phyloP scores from a whole-genome alignment of 2,888 invertebrate genomes.

The Drosophila mulleri region DNA sequence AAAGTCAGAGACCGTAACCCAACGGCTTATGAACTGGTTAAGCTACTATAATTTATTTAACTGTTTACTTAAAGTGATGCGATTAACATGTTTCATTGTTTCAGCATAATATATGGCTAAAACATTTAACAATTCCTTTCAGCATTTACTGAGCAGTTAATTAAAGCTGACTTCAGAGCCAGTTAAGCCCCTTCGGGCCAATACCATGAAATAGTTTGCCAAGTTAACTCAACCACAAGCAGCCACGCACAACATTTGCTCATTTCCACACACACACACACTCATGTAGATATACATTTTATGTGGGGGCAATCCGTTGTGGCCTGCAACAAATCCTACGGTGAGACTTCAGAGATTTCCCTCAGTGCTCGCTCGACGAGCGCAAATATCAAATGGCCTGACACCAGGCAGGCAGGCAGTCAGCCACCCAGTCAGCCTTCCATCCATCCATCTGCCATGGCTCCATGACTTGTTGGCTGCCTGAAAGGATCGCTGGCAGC shows the following conservation, averaged over 20 bases:
- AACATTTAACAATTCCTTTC: neutral
- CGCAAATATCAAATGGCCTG: slow-evolving; percentile 49
- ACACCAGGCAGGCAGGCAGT: slow-evolving; percentile 27
- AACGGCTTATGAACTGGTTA: slow-evolving; percentile 5
- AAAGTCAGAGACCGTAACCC: neutral
- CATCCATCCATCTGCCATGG: neutral
- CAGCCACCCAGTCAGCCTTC: neutral
- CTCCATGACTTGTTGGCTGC: slow-evolving; percentile 13
- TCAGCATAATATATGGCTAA: neutral
- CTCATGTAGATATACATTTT: neutral
- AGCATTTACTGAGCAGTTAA: slow-evolving; percentile 6
- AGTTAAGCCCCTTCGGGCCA: neutral
- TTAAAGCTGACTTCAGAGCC: slow-evolving; percentile 13
- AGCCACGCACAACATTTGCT: slow-evolving; percentile 37
- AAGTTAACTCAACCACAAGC: slow-evolving; percentile 18
- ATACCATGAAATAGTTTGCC: slow-evolving; percentile 14
- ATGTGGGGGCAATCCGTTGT: slow-evolving; percentile 26
- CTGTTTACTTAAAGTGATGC: neutral
- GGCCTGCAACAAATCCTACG: slow-evolving; percentile 45
- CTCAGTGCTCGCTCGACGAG: slow-evolving; percentile 39
- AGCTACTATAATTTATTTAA: slow-evolving; percentile 2
- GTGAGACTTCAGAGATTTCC: slow-evolving; percentile 46
- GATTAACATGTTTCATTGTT: slow-evolving; percentile 2
- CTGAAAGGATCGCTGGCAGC: slow-evolving; percentile 31
- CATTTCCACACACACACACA: slow-evolving; percentile 25